phyloP scores from a whole-genome alignment of 1,140 invertebrate species.

The Drosophila truncata region DNA sequence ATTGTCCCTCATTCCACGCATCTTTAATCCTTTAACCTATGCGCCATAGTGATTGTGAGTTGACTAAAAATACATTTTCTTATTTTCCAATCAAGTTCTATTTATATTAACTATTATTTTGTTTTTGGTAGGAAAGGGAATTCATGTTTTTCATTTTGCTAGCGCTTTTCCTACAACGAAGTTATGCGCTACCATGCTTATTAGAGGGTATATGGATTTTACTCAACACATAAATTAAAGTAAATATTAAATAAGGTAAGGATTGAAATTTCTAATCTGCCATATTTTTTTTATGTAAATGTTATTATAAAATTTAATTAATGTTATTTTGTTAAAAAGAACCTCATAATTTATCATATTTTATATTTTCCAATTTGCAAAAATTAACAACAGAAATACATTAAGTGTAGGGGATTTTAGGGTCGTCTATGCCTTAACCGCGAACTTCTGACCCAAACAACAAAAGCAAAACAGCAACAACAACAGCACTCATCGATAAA shows the following conservation, averaged over 20 bases:
- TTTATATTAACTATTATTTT: conserved; percentile 2
- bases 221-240: neutral
- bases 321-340: neutral
- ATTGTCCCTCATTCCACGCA: neutral
- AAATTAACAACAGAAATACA: neutral
- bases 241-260: neutral
- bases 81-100: neutral
- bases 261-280: neutral
- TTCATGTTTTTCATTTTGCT: conserved; percentile 8
- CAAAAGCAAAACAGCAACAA: conserved; percentile 41
- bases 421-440: conserved; percentile 37
- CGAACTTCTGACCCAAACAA: conserved; percentile 75
- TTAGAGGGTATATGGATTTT: neutral
- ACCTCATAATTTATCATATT: neutral
- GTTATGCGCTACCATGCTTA: neutral
- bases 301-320: neutral
- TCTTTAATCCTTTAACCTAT: neutral
- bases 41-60: too few species aligned
- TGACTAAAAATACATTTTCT: neutral
- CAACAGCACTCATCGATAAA: conserved; percentile 59
- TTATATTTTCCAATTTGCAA: neutral
- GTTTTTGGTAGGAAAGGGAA: conserved; percentile 2
- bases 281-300: neutral
- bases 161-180: conserved; percentile 3
- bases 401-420: conserved; percentile 33